Conservation (phyloP, 2,888 invertebrate genomes). For the Calliphora vomitoria region DNA sequence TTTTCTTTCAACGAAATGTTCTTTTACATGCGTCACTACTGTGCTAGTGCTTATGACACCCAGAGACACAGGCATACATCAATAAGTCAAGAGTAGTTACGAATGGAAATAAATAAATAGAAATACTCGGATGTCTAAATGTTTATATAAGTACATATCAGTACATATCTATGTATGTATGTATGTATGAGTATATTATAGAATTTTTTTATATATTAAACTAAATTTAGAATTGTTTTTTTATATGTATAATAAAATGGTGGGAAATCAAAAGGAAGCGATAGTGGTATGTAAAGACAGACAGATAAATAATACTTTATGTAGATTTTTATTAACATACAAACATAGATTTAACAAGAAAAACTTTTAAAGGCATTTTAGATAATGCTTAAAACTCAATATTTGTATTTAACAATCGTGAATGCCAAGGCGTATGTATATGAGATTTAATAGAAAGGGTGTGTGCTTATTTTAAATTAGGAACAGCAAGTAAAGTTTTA, state of each 20-base stretch:
- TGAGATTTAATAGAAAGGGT: too few species aligned
- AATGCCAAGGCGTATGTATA: background rate
- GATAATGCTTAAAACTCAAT: background rate
- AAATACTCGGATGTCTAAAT: conserved; percentile 1
- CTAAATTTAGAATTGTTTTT: conserved; percentile 18
- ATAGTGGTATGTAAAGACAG: background rate
- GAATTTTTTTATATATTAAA: background rate
- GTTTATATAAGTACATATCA: too few species aligned
- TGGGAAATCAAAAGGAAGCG: conserved; percentile 3
- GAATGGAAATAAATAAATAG: background rate
- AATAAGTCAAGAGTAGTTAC: conserved; percentile 21
- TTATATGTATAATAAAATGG: background rate
- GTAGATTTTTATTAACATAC: background rate
- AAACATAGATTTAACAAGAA: conserved; percentile 5
- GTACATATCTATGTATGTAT: background rate
- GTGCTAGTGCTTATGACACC: conserved; percentile 20
- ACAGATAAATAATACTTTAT: background rate
- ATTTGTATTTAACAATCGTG: background rate
- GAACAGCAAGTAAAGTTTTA: too few species aligned
- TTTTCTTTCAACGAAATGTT: background rate
- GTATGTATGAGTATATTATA: too few species aligned
- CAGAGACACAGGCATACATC: conserved; percentile 2
- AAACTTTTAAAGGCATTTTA: conserved; percentile 21
- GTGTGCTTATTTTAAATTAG: too few species aligned
- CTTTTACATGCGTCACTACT: conserved; percentile 12